phyloP scores from a whole-genome alignment of 1,140 invertebrate genomes.

The Doryteuthis pealeii region DNA sequence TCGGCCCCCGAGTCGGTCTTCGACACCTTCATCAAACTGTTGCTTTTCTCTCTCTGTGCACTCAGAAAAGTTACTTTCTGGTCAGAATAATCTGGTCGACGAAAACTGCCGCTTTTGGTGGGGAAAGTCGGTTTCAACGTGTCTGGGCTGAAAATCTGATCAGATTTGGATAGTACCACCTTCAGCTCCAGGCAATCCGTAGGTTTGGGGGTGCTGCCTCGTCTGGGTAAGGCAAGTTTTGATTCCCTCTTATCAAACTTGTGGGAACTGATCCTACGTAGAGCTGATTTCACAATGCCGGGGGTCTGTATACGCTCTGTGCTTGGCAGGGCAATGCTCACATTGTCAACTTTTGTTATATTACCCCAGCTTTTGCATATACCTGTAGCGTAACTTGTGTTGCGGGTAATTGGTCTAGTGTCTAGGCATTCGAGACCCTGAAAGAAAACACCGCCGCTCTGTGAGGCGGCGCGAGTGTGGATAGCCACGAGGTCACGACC shows the following conservation, averaged over 20 bases:
- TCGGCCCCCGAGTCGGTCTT: not conserved
- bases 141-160: not conserved
- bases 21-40: not conserved
- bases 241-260: constrained; percentile 2
- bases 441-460: not conserved
- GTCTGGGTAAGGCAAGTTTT: constrained; percentile 3
- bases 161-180: not conserved
- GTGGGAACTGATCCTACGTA: not conserved
- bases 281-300: not conserved
- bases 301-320: not conserved
- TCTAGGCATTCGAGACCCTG: not conserved
- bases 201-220: not conserved
- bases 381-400: not conserved
- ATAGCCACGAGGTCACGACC: not conserved
- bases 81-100: not conserved
- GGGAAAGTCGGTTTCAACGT: not conserved
- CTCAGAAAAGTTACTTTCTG: not conserved
- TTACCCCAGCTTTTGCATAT: constrained; percentile 2
- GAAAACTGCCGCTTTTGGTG: not conserved
- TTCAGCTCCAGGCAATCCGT: not conserved
- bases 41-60: not conserved
- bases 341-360: constrained; percentile 1
- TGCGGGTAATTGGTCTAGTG: not conserved
- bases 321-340: not conserved
- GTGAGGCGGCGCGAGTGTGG: not conserved